These are phyloP conservation scores for Pseudocheirus occidentalis DNA, from an alignment of 2,797 vertebrate species.

Conservation along the genomic window DNA sequence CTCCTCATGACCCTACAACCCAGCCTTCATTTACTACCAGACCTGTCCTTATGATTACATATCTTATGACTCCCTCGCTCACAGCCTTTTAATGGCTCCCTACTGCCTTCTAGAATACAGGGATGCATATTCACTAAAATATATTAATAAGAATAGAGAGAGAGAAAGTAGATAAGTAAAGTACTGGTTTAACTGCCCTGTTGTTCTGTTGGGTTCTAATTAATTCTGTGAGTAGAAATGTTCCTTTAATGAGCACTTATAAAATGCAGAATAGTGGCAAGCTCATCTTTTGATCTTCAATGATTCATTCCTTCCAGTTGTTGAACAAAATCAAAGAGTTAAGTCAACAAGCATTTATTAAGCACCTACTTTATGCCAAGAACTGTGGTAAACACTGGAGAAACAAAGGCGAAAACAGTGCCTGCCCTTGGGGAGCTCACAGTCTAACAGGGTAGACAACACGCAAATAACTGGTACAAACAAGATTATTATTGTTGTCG, in stretches of 20 bases:
- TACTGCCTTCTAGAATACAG: background rate
- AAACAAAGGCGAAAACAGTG: background rate
- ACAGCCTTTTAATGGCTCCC: background rate
- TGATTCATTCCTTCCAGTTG: background rate
- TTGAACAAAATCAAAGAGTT: background rate
- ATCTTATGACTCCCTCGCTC: background rate
- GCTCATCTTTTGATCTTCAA: background rate
- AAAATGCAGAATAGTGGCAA: background rate
- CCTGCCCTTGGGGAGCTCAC: background rate
- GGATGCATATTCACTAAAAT: background rate
- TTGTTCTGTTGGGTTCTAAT: background rate
- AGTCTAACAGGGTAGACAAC: background rate
- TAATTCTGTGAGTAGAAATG: background rate
- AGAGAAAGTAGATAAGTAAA: background rate
- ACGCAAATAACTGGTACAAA: background rate
- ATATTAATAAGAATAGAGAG: background rate
- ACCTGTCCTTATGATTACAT: background rate
- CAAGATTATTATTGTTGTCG: background rate
- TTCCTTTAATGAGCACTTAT: background rate
- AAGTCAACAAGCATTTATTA: background rate
- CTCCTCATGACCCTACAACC: background rate
- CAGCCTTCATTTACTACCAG: background rate
- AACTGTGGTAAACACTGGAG: background rate
- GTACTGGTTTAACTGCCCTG: background rate
- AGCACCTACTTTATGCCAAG: background rate